Conservation (phyloP, 2,888 invertebrate genomes). For the Tineola bisselliella region DNA sequence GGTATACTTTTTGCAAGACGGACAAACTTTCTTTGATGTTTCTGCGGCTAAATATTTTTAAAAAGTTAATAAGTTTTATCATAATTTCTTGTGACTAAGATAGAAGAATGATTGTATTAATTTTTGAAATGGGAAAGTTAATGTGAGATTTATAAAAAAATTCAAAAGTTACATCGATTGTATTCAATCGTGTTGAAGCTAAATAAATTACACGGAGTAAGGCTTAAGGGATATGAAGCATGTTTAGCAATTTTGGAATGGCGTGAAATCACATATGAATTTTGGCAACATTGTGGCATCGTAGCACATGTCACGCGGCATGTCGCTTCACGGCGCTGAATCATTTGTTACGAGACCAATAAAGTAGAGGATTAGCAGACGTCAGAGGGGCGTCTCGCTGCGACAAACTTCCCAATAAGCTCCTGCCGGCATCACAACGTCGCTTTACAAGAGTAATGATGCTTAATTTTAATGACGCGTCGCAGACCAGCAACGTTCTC, state of each 20-base stretch:
- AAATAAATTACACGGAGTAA: neutral
- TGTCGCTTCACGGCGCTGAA: conserved; percentile 24
- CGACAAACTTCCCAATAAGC: conserved; percentile 60
- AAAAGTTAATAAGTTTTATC: neutral
- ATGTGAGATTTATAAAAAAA: neutral
- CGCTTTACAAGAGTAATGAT: conserved; percentile 65
- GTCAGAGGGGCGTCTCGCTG: conserved; percentile 33
- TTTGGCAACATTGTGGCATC: conserved; percentile 15
- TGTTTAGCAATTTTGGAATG: neutral
- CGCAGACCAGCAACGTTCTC: conserved; percentile 30
- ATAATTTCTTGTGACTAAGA: neutral
- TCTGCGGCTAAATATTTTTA: conserved; percentile 13
- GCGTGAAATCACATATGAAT: neutral
- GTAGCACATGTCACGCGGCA: conserved; percentile 21
- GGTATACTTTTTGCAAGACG: conserved; percentile 36
- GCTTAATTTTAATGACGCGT: conserved; percentile 67
- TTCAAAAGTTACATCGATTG: no score
- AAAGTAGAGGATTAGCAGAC: conserved; percentile 53
- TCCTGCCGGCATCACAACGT: conserved; percentile 46
- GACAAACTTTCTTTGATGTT: conserved; percentile 39
- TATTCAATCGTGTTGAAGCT: no score
- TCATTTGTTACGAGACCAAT: conserved; percentile 58
- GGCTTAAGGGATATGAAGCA: neutral
- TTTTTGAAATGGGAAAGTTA: neutral
- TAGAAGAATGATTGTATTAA: neutral